Evolutionary conservation across 2,888 invertebrate species (phyloP), one percentile per base, ranked within the genome.

Genomic region (Athalia cordata): DNA sequence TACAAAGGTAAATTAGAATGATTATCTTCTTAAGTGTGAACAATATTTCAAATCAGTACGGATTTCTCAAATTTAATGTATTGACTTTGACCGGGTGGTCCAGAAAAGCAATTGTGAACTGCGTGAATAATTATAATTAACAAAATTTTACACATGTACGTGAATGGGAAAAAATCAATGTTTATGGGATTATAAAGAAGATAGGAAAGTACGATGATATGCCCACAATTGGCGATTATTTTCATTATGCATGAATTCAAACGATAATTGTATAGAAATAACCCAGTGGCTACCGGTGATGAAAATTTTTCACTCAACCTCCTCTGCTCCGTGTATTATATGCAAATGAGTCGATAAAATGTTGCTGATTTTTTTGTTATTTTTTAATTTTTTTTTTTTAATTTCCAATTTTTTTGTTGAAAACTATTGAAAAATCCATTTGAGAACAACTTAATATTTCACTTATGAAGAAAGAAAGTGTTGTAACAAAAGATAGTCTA

Each of bases 241-340:
- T 7, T 52, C 2, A 29, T 29, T 29, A 29, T 29, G 29, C 29
- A 29, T 29, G 29, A 0, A 55, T 55, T 55, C 43, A 57, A 29
- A 57, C 45, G 43, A 70, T 72, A 72, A 45, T 72, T 57, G 59
- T 57, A 59, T 57, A 72, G 15, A 15, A 59, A 57, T 59, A 70
- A 70, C 13, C 57, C 5, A 43, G 13, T 29, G 45, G 70, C 57
- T 70, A 43, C 57, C 70, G 57, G 70, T 70, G 55, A 45, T 57
- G 55, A 57, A n/a, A 6, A 57, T 70, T 47, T 70, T 8, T 57
- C 13, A 5, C 13, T n/a, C 7, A n/a, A 47, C 47, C 52, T 50
- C 50, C 13, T 66, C 47, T 13, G 66, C 13, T 49, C 13, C 29
- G 4, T 67, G 9, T 52, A 67, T 29, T 52, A 67, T 29, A 9